Conservation (phyloP, 1,140 invertebrate species). For the Drosophila simulans region DNA sequence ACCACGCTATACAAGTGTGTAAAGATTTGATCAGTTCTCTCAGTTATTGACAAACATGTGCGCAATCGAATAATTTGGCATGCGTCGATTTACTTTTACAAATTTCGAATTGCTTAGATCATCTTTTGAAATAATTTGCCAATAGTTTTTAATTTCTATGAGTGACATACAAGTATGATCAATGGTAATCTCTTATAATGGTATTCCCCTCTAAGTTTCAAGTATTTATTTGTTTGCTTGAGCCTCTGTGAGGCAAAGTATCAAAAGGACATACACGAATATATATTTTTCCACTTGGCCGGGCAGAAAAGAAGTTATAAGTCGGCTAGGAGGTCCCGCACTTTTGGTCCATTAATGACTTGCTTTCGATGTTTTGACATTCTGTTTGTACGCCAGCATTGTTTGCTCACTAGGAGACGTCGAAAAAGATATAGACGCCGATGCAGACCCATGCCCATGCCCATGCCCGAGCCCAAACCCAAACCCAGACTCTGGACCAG, state of each 20-base stretch:
- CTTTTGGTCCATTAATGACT: conserved; percentile 76
- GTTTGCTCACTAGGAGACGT: conserved; percentile 61
- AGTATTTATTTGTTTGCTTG: not conserved
- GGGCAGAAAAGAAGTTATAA: not conserved
- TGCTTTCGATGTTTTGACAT: conserved; percentile 78
- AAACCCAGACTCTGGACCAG: conserved; percentile 20
- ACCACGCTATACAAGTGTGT: conserved; percentile 23
- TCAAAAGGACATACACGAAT: not conserved
- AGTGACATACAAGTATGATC: not conserved
- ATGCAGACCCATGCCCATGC: conserved; percentile 17
- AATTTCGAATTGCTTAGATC: conserved; percentile 25
- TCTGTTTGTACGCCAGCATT: conserved; percentile 62
- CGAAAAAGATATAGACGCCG: conserved; percentile 38
- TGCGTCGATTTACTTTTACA: conserved; percentile 43
- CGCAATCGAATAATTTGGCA: conserved; percentile 67
- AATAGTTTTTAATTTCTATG: not conserved
- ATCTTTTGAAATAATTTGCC: conserved; percentile 16
- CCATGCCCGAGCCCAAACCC: conserved; percentile 3
- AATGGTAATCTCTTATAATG: not conserved
- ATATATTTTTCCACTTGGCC: not conserved
- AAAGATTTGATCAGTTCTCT: conserved; percentile 39
- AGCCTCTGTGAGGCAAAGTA: not conserved
- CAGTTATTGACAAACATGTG: conserved; percentile 54
- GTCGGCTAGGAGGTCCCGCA: conserved; percentile 23
- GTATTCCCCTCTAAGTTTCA: not conserved